Percentiles rank a stretch among this genome's conserved stretches.
These are phyloP conservation scores for Antheraea pernyi DNA, from an alignment of 1,140 invertebrate species.

Conservation along the genomic window DNA sequence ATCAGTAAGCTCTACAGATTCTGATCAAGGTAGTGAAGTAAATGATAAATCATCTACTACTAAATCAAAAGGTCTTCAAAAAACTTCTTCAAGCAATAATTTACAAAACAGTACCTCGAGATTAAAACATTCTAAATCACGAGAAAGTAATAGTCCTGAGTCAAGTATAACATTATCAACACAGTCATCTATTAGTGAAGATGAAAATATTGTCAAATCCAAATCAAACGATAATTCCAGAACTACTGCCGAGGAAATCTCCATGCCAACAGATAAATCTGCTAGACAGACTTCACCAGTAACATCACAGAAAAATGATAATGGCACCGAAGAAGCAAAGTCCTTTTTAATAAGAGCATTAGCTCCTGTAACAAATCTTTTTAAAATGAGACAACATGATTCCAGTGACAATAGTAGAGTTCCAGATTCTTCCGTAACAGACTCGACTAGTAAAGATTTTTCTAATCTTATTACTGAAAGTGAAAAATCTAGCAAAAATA, in stretches of 20 bases:
- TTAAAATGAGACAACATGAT: constrained; percentile 81
- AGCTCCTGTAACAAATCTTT: constrained; percentile 84
- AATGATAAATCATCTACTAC: constrained; percentile 38
- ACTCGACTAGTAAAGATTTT: constrained; percentile 58
- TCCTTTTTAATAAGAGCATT: constrained; percentile 85
- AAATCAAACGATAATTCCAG: constrained; percentile 66
- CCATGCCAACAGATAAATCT: constrained; percentile 78
- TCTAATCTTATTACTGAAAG: constrained; percentile 60
- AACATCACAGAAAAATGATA: constrained; percentile 71
- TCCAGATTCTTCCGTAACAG: constrained; percentile 54
- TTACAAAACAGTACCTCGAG: constrained; percentile 48
- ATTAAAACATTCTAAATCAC: constrained; percentile 66
- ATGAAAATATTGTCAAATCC: constrained; percentile 61
- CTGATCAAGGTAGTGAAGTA: constrained; percentile 64
- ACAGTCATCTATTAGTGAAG: constrained; percentile 72
- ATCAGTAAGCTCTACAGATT: constrained; percentile 79
- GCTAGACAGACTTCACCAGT: constrained; percentile 76
- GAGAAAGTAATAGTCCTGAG: constrained; percentile 77
- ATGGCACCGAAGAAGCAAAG: constrained; percentile 83
- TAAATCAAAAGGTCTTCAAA: constrained; percentile 45
- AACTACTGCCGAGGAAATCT: constrained; percentile 81
- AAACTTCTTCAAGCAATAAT: constrained; percentile 43
- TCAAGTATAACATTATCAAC: constrained; percentile 67
- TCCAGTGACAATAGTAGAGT: constrained; percentile 66
- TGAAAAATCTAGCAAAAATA: constrained; percentile 50